Evolutionary conservation across 2,888 invertebrate genomes (phyloP), one percentile per base, ranked within the genome.

Genomic region (Ichneumoninae sp.): DNA sequence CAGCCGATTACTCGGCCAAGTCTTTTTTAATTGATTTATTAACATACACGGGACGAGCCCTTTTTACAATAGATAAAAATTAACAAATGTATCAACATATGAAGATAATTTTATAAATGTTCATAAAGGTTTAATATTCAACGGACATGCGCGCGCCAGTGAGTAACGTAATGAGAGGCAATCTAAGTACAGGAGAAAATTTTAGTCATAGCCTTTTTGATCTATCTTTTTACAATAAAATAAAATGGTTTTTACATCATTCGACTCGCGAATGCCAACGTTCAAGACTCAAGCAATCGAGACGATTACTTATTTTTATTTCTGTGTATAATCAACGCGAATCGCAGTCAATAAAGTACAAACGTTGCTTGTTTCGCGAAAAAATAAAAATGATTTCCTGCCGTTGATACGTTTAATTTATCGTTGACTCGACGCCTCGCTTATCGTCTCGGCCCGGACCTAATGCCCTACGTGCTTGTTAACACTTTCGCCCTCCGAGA

Each of bases 381-480:
- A 57, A 57, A 57, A 57, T 10, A 8, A 26, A 8, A 3, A 13
- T 47, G 44, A 47, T 54, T 54, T 26, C 22, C 26, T 2, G 19
- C 57, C 22, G 26, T 10, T 57, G 10, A 57, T 22, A 57, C 26
- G 57, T 57, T 57, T 26, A 57, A 22, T 57, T 57, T 57, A 57
- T 57, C 10, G 57, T 22, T 26, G 3, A 10, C 57, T 1, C 22
- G 22, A 22, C 22, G 3, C 22, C 4, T 22, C 22, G 22, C 26
- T 57, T 13, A 57, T 57, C 57, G 57, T 57, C 57, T 3, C 16
- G 4, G 13, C 26, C 26, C 26, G 57, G 57, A 10, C 26, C 54
- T 26, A 30, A 57, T 36, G 19, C 10, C 6, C 19, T 52, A 50
- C 69, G 47, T 47, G 60, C 47, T 6, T n/a, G 19, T 33, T 44